Conservation (phyloP, 1,140 invertebrate genomes). For the Aphelenchoides besseyi region DNA sequence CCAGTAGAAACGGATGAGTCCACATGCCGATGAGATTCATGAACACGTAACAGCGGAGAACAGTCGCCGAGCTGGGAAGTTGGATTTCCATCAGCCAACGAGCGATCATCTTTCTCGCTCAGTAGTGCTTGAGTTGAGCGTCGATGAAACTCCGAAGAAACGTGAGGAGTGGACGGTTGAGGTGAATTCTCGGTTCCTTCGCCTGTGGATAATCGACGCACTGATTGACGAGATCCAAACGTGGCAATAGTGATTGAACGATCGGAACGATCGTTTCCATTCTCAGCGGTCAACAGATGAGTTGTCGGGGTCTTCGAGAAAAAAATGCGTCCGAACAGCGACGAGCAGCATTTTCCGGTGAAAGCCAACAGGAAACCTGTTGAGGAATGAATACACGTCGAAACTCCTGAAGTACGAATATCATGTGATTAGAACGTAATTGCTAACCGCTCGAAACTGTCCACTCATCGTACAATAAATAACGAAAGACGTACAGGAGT, state of each 20-base stretch:
- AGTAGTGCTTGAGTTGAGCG: slow-evolving; percentile 12
- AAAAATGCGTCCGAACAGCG: slow-evolving; percentile 30
- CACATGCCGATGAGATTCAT: neutral
- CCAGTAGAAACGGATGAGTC: slow-evolving; percentile 10
- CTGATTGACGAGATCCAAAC: slow-evolving; percentile 26
- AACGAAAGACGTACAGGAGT: slow-evolving; percentile 57
- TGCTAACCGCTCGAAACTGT: slow-evolving; percentile 57
- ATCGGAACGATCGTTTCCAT: slow-evolving; percentile 33
- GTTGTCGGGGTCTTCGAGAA: slow-evolving; percentile 1
- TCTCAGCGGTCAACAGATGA: slow-evolving; percentile 17
- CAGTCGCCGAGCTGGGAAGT: neutral
- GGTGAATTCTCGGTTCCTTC: slow-evolving; percentile 7
- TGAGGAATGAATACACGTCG: slow-evolving; percentile 56
- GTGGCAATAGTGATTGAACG: slow-evolving; percentile 34
- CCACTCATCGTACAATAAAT: slow-evolving; percentile 62
- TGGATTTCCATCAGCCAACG: neutral
- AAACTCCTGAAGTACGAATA: slow-evolving; percentile 49
- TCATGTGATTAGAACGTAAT: neutral
- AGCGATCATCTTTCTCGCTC: neutral
- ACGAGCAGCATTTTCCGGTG: slow-evolving; percentile 10
- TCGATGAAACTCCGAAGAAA: neutral
- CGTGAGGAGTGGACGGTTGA: neutral
- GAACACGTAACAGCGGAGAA: neutral
- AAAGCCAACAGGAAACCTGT: slow-evolving; percentile 27
- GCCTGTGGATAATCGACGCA: slow-evolving; percentile 12